Evolutionary conservation across 2,113 vertebrate species (phyloP).

Genomic region (Rallus limicola): DNA sequence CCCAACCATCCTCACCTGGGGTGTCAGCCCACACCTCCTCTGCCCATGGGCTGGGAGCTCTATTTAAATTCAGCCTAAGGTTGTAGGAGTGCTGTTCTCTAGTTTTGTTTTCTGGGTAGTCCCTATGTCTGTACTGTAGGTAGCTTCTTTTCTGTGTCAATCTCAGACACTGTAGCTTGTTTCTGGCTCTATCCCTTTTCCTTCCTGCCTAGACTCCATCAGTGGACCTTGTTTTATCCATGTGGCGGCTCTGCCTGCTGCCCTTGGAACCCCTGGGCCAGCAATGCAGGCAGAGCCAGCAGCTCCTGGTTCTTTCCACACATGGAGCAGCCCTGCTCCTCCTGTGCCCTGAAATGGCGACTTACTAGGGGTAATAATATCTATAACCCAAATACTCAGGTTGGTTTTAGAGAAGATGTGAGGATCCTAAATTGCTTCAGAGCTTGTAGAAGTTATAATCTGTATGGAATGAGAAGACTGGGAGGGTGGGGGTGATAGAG

Average conservation of each 20-base stretch:
- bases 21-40: not conserved
- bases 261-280: no score
- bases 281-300: no score
- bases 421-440: not conserved
- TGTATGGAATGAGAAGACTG: not conserved
- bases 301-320: no score
- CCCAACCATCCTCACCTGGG: not conserved
- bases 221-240: not conserved
- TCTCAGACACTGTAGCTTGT: fast-evolving
- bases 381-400: not conserved
- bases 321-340: no score
- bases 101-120: not conserved
- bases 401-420: fast-evolving
- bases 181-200: not conserved
- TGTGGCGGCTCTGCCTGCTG: not conserved
- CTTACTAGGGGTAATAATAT: not conserved
- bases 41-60: not conserved
- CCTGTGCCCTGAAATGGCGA: not conserved
- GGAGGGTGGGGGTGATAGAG: not conserved
- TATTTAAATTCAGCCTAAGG: not conserved
- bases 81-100: fast-evolving
- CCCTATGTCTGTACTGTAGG: fast-evolving
- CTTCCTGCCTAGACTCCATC: fast-evolving
- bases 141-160: fast-evolving
- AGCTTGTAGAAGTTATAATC: not conserved